Percentiles rank a stretch among this genome's conserved stretches.
Conservation (phyloP, 2,797 vertebrate genomes). For the Heteromormyrus szaboi region DNA sequence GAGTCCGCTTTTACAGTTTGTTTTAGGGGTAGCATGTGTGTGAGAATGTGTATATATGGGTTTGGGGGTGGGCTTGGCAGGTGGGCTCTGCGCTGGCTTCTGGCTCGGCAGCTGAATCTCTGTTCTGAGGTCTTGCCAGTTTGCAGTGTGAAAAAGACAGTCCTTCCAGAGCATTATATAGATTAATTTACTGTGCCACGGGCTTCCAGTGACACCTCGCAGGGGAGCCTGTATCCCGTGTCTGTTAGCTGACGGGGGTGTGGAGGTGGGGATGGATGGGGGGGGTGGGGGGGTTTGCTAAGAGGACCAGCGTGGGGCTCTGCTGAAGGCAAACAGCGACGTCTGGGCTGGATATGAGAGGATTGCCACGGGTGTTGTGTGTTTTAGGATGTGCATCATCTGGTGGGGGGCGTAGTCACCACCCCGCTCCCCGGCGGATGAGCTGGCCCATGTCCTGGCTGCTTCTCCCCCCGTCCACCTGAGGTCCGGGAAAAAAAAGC, state of each 20-base stretch:
- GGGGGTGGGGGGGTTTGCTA: conserved; percentile 23
- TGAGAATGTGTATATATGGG: conserved; percentile 27
- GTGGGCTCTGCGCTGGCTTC: background rate
- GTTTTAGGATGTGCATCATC: conserved; percentile 44
- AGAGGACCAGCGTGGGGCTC: conserved; percentile 42
- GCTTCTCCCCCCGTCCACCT: conserved; percentile 15
- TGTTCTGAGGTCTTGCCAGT: conserved; percentile 66
- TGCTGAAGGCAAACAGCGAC: conserved; percentile 48
- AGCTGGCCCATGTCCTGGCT: conserved; percentile 33
- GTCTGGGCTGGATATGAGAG: conserved; percentile 48
- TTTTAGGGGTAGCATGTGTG: conserved; percentile 35
- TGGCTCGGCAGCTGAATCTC: conserved; percentile 68
- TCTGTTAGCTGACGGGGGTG: conserved; percentile 39
- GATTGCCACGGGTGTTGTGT: conserved; percentile 44
- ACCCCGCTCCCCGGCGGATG: conserved; percentile 16
- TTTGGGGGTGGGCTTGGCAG: background rate
- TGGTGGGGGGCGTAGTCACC: conserved; percentile 37
- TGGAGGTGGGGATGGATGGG: conserved; percentile 9
- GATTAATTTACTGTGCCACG: conserved; percentile 68
- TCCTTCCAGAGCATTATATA: conserved; percentile 76
- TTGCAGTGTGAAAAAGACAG: conserved; percentile 67
- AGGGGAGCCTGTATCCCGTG: conserved; percentile 53
- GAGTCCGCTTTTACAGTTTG: conserved; percentile 21
- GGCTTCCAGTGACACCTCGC: conserved; percentile 54
- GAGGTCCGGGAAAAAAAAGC: conserved; percentile 23